A percentile compares a stretch with the other conserved stretches of the same genome.
Conservation (phyloP, 2,113 vertebrate genomes). For the Microtus oregoni region DNA sequence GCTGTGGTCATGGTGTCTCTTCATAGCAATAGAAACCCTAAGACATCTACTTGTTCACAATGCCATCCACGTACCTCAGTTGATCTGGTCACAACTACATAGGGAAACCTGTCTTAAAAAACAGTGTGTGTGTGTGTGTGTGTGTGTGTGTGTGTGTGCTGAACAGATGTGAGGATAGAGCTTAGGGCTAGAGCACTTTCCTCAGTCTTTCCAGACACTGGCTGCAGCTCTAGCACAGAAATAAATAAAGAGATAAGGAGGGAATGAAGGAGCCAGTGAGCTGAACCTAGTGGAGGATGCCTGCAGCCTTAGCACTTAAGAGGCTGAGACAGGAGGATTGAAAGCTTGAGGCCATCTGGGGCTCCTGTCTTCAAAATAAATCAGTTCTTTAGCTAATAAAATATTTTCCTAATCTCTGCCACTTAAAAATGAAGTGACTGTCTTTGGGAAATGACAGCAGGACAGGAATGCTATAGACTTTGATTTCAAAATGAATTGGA, state of each 20-base stretch:
- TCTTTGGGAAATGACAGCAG: not conserved
- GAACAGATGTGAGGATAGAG: not conserved
- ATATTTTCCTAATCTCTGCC: not conserved
- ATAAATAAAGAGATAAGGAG: not conserved
- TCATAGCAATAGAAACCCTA: not conserved
- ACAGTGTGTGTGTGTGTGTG: not conserved
- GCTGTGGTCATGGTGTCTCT: not conserved
- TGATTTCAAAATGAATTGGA: not conserved
- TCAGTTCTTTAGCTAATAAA: not conserved
- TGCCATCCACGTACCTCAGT: not conserved
- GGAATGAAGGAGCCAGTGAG: not conserved
- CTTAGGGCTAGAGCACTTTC: not conserved
- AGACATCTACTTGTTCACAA: not conserved
- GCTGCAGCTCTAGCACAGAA: not conserved
- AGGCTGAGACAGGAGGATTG: not conserved
- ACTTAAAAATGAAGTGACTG: not conserved
- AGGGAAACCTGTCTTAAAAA: not conserved
- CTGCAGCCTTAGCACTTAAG: not conserved
- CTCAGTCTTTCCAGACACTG: not conserved
- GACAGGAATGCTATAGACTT: not conserved
- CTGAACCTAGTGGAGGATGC: not conserved
- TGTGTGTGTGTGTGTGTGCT: not conserved
- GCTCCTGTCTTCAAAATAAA: not conserved
- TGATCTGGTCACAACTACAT: not conserved
- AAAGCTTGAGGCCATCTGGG: not conserved